Conservation (phyloP, 2,113 vertebrate genomes). For the Arenaria interpres region DNA sequence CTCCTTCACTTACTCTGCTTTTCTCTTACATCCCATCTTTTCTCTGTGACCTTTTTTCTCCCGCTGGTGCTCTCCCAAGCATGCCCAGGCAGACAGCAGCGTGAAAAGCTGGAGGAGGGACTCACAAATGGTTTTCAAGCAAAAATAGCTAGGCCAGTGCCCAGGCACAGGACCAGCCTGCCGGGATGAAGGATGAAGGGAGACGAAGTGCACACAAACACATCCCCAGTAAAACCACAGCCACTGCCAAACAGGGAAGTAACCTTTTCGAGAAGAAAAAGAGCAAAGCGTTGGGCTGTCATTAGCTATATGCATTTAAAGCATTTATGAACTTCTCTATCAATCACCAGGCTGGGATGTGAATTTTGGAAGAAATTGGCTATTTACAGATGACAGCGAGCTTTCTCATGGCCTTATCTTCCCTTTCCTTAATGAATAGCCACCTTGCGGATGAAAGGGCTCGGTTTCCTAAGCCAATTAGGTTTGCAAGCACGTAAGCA, state of each 20-base stretch:
- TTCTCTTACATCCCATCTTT: neutral
- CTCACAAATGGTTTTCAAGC: neutral
- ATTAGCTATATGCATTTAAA: neutral
- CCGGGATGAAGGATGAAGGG: neutral
- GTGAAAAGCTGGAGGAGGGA: neutral
- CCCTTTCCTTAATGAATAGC: neutral
- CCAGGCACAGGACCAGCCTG: neutral
- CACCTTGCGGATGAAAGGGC: no score
- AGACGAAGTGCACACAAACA: neutral
- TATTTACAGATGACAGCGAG: neutral
- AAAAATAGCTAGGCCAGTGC: neutral
- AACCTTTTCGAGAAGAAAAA: neutral
- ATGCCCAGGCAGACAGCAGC: neutral
- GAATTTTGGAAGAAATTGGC: neutral
- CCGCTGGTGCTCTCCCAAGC: neutral
- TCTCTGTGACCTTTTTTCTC: neutral
- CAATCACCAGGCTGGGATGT: neutral
- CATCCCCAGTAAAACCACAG: neutral
- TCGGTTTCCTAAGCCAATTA: neutral
- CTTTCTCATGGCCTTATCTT: neutral
- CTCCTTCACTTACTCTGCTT: neutral
- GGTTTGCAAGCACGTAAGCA: accelerated
- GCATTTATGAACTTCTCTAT: neutral
- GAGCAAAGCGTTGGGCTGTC: neutral
- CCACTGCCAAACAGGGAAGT: neutral